phyloP scores from a whole-genome alignment of 2,888 invertebrate species.

The Ochlodes sylvanus region DNA sequence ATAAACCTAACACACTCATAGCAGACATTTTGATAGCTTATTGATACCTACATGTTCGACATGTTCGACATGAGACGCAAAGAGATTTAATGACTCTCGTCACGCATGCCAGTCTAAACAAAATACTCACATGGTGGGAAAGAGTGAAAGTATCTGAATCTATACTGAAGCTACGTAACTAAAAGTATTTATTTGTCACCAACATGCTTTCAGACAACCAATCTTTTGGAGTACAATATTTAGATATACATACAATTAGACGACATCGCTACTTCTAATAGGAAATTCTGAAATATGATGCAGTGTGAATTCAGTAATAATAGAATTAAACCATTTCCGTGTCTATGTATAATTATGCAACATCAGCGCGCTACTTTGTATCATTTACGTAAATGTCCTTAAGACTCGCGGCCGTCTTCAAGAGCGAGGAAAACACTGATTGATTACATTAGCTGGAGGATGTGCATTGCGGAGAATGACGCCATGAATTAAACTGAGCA shows the following conservation, averaged over 20 bases:
- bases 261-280: too few relatives aligned
- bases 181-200: not conserved
- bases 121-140: not conserved
- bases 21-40: not conserved
- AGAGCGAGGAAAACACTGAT: slow-evolving; percentile 16
- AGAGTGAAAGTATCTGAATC: slow-evolving; percentile 1
- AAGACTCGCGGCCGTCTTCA: slow-evolving; percentile 9
- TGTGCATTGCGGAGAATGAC: slow-evolving; percentile 18
- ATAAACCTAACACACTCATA: too few relatives aligned
- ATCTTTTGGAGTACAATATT: too few relatives aligned
- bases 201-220: too few relatives aligned
- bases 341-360: not conserved
- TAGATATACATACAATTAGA: too few relatives aligned
- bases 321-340: too few relatives aligned
- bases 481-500: slow-evolving; percentile 23
- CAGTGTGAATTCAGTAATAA: too few relatives aligned
- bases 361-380: not conserved
- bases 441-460: slow-evolving; percentile 27
- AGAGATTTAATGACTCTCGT: not conserved
- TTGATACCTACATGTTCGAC: not conserved
- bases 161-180: not conserved
- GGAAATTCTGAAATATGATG: too few relatives aligned
- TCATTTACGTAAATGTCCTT: slow-evolving; percentile 6
- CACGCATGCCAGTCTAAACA: not conserved
- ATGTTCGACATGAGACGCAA: not conserved